A percentile compares a stretch with the other conserved stretches of the same genome.
Conservation (phyloP, 2,113 vertebrate genomes). For the Lasiurus borealis region DNA sequence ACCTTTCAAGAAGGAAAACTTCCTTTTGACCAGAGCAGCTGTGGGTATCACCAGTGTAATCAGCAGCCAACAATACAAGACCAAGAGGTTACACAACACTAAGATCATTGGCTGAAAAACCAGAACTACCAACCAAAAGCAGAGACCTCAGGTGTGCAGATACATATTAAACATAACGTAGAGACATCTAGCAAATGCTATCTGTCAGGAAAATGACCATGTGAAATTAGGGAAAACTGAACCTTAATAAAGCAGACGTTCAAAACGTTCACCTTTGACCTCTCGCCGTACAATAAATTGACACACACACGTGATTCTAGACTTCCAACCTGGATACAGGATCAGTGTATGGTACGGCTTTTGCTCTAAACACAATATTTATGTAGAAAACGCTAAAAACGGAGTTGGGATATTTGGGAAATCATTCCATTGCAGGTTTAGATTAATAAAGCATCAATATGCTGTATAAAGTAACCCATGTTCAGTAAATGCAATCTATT, state of each 20-base stretch:
- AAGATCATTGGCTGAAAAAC: not conserved
- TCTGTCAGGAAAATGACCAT: not conserved
- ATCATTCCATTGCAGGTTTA: not conserved
- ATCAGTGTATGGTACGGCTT: not conserved
- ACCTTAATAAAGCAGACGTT: not conserved
- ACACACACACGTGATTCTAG: accelerated
- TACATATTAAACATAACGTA: not conserved
- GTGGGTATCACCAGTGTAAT: not conserved
- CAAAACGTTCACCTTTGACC: not conserved
- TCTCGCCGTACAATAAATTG: not conserved
- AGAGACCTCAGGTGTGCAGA: not conserved
- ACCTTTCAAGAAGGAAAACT: not conserved
- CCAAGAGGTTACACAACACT: not conserved
- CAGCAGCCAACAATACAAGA: not conserved
- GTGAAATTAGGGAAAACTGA: not conserved
- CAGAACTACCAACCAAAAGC: not conserved
- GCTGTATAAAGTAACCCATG: not conserved
- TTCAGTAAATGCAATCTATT: not conserved
- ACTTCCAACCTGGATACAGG: not conserved
- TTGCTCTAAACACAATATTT: not conserved
- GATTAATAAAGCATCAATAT: not conserved
- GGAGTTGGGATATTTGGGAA: not conserved
- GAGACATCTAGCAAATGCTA: not conserved
- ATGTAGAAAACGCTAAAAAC: not conserved
- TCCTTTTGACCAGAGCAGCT: not conserved